Evolutionary conservation across 2,113 vertebrate species (phyloP).

Genomic region (Corynorhinus townsendii): DNA sequence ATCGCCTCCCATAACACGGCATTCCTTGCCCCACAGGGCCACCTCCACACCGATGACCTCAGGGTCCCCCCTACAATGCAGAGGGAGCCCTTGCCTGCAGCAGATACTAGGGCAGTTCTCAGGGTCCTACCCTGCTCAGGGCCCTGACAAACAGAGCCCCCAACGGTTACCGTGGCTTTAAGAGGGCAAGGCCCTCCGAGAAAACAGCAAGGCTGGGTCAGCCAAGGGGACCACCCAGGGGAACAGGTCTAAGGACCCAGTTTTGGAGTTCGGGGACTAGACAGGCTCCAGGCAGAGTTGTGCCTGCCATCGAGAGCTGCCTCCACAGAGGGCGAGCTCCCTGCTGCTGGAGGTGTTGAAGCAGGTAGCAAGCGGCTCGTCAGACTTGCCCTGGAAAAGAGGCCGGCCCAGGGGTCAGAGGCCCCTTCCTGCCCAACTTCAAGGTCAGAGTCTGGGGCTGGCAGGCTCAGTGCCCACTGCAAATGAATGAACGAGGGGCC

Average conservation of each 20-base stretch:
- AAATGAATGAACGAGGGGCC: too few relatives aligned
- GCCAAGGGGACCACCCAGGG: not conserved
- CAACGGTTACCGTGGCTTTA: not conserved
- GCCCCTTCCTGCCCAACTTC: not conserved
- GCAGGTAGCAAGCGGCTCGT: not conserved
- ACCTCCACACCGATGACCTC: not conserved
- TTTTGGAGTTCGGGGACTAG: not conserved
- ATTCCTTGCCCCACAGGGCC: not conserved
- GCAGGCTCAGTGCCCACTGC: not conserved
- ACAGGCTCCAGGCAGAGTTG: not conserved
- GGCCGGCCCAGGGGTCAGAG: not conserved
- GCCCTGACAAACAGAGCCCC: not conserved
- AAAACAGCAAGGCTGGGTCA: not conserved
- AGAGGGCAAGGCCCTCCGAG: not conserved
- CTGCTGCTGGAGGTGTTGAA: not conserved
- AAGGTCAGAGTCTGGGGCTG: not conserved
- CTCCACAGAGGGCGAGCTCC: not conserved
- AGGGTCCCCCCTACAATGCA: not conserved
- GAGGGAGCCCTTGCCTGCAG: not conserved
- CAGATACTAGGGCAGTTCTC: not conserved
- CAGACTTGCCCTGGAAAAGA: not conserved
- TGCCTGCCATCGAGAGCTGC: not conserved
- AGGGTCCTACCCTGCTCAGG: not conserved
- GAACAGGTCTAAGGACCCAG: not conserved
- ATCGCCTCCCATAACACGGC: accelerated